These are phyloP conservation scores for Drosophila takahashii DNA, from an alignment of 1,140 invertebrate species.

Conservation along the genomic window DNA sequence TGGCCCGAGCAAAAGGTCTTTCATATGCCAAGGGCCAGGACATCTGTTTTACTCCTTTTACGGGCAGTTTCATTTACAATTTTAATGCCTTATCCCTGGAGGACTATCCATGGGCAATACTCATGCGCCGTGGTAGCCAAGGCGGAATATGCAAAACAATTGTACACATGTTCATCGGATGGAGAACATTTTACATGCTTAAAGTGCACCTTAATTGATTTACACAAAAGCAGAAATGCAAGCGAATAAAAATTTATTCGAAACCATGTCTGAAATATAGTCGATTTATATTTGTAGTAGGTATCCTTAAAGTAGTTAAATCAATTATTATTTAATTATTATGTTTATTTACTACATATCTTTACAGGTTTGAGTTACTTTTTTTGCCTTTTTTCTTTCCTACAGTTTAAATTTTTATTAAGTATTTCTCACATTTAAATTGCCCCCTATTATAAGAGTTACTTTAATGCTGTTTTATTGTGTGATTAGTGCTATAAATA, in stretches of 20 bases:
- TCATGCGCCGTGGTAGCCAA: constrained; percentile 19
- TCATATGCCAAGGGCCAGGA: constrained; percentile 3
- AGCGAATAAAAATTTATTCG: constrained; percentile 12
- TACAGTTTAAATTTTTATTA: no score
- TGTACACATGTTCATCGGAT: constrained; percentile 12
- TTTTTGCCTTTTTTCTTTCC: no score
- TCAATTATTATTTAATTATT: no score
- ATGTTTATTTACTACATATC: no score
- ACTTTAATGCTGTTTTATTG: neutral
- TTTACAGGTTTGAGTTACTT: no score
- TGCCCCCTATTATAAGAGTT: no score
- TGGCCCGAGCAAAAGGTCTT: constrained; percentile 11
- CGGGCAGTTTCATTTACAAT: constrained; percentile 18
- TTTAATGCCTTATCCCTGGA: constrained; percentile 17
- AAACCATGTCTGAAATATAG: neutral
- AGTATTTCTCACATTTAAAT: no score
- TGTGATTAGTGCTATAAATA: neutral
- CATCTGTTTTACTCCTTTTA: constrained; percentile 29
- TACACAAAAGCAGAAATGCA: neutral
- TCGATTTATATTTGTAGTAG: constrained; percentile 9
- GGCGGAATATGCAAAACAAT: constrained; percentile 13
- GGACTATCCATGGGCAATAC: constrained; percentile 17
- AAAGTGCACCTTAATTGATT: constrained; percentile 10
- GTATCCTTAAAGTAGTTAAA: no score
- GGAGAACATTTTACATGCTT: constrained; percentile 5